Conservation (phyloP, 2,888 invertebrate species). For the Liopterus haemorrhoidalis region DNA sequence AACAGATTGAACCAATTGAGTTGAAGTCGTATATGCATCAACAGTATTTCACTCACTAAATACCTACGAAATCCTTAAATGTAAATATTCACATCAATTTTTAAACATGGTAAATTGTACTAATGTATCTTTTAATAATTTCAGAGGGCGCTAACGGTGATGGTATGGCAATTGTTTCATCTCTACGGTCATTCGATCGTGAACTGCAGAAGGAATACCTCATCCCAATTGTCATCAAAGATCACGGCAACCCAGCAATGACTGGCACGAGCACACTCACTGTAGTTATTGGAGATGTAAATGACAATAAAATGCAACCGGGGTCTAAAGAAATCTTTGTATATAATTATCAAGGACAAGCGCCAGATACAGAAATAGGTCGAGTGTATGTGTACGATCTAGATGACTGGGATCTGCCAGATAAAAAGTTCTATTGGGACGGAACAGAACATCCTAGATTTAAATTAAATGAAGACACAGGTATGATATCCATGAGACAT, state of each 20-base stretch:
- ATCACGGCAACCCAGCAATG: conserved; percentile 94
- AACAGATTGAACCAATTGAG: no score
- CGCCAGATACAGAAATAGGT: conserved; percentile 83
- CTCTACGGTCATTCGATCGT: conserved; percentile 86
- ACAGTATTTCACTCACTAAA: not conserved
- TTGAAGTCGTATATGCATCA: no score
- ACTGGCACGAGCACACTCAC: conserved; percentile 93
- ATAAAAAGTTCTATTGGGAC: conserved; percentile 96
- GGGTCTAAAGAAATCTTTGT: conserved; percentile 96
- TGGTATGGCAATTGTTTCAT: conserved; percentile 96
- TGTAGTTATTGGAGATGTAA: conserved; percentile 94
- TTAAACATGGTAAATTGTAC: not conserved
- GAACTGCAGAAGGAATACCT: conserved; percentile 94
- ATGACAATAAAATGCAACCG: conserved; percentile 98
- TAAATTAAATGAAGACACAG: conserved; percentile 83
- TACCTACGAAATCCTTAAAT: not conserved
- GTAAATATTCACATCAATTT: not conserved
- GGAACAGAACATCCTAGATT: conserved; percentile 79
- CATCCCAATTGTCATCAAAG: conserved; percentile 95
- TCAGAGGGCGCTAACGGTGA: conserved; percentile 93
- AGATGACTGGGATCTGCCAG: conserved; percentile 98
- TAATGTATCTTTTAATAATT: conserved; percentile 28
- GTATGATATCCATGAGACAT: conserved; percentile 93
- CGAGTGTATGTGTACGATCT: conserved; percentile 94
- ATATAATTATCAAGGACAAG: conserved; percentile 91